phyloP scores from a whole-genome alignment of 2,888 invertebrate genomes.

The Dynastes grantii region DNA sequence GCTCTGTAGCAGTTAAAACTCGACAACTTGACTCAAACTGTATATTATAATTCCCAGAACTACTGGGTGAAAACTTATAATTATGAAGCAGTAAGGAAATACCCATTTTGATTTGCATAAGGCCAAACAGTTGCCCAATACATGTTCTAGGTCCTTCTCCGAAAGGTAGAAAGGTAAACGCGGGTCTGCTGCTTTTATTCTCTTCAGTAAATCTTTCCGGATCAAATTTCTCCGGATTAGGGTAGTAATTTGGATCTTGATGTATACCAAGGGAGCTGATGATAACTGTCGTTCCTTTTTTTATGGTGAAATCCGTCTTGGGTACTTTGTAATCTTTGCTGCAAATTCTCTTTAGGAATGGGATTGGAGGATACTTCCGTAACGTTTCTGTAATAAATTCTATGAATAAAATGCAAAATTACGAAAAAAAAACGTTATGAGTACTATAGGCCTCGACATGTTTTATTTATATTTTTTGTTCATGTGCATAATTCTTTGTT shows the following conservation, averaged over 20 bases:
- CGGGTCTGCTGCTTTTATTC: conserved; percentile 20
- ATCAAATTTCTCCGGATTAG: conserved; percentile 45
- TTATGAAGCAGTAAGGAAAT: conserved; percentile 7
- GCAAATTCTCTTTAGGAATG: conserved; percentile 27
- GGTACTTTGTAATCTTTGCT: conserved; percentile 39
- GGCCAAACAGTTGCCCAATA: conserved; percentile 27
- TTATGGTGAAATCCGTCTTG: conserved; percentile 27
- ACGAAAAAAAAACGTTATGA: neutral
- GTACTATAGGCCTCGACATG: no score
- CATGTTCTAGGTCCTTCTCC: conserved; percentile 47
- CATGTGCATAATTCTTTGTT: no score
- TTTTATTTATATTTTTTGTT: no score
- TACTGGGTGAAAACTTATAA: conserved; percentile 6
- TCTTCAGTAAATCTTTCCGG: conserved; percentile 43
- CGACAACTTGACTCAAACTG: neutral
- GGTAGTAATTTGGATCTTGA: conserved; percentile 42
- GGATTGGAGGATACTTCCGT: conserved; percentile 48
- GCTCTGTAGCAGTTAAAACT: neutral
- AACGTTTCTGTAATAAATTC: conserved; percentile 41
- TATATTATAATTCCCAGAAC: neutral
- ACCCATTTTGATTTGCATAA: conserved; percentile 9
- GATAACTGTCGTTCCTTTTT: conserved; percentile 35
- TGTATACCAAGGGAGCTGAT: conserved; percentile 38
- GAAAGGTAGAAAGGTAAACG: conserved; percentile 32
- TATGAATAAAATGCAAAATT: neutral